Evolutionary conservation across 2,888 invertebrate genomes (phyloP).

Genomic region (Automeris io): DNA sequence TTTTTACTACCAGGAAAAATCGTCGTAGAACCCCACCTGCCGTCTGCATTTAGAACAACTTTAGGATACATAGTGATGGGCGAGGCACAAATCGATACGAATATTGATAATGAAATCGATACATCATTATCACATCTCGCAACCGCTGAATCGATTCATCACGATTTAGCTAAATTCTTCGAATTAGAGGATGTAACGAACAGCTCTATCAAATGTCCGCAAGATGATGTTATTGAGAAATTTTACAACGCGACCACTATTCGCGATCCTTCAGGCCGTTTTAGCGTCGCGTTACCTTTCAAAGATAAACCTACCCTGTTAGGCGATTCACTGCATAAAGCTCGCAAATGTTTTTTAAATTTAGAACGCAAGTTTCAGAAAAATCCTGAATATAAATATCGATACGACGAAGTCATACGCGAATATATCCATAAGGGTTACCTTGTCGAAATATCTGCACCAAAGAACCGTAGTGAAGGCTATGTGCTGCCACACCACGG

Average conservation of each 20-base stretch:
- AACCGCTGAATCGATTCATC: no score
- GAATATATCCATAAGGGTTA: not conserved
- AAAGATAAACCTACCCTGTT: not conserved
- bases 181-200: not conserved
- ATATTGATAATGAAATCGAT: no score
- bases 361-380: not conserved
- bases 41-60: no score
- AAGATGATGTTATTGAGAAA: not conserved
- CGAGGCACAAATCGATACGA: no score
- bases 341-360: not conserved
- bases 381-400: not conserved
- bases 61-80: no score
- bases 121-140: no score
- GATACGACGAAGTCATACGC: not conserved
- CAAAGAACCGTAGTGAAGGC: not conserved
- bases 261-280: not conserved
- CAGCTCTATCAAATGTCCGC: not conserved
- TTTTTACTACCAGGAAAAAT: no score
- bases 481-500: slow-evolving; percentile 11
- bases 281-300: not conserved
- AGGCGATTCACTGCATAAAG: not conserved
- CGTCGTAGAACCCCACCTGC: no score
- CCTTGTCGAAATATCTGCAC: not conserved
- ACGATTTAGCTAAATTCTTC: no score
- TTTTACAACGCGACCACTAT: not conserved